Evolutionary conservation across 2,888 invertebrate genomes (phyloP).

Genomic region (Dusona sp.): DNA sequence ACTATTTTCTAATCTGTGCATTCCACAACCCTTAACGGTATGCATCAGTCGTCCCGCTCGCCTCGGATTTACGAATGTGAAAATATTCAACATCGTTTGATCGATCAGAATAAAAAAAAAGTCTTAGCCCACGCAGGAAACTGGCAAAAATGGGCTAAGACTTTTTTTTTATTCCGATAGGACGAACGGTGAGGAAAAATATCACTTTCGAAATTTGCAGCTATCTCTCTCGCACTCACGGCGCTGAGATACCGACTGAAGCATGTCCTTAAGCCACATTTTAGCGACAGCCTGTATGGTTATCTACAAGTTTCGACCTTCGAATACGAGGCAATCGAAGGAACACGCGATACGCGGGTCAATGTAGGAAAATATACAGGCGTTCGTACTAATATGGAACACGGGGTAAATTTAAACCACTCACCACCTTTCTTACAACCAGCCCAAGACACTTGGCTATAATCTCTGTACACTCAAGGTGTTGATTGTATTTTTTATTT

Average conservation of each 20-base stretch:
- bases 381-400: conserved; percentile 6
- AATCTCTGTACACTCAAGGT: neutral
- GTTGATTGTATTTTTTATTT: neutral
- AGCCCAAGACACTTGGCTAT: neutral
- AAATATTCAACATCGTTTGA: too few relatives aligned
- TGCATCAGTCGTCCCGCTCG: too few relatives aligned
- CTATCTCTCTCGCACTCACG: too few relatives aligned
- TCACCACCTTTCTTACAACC: neutral
- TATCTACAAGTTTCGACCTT: conserved; percentile 57
- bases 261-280: too few relatives aligned
- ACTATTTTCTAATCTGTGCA: neutral
- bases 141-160: too few relatives aligned
- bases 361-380: conserved; percentile 2
- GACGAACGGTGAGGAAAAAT: too few relatives aligned
- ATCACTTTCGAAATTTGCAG: too few relatives aligned
- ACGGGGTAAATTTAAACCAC: conserved; percentile 6
- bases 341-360: conserved; percentile 44
- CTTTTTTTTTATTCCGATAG: too few relatives aligned
- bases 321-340: conserved; percentile 17
- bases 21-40: neutral
- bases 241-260: too few relatives aligned
- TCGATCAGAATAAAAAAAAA: too few relatives aligned
- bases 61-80: too few relatives aligned
- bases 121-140: too few relatives aligned
- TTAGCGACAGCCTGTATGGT: neutral